Percentiles rank a stretch among this genome's conserved stretches.
phyloP scores from a whole-genome alignment of 2,888 invertebrate genomes.

The Panopea generosa region DNA sequence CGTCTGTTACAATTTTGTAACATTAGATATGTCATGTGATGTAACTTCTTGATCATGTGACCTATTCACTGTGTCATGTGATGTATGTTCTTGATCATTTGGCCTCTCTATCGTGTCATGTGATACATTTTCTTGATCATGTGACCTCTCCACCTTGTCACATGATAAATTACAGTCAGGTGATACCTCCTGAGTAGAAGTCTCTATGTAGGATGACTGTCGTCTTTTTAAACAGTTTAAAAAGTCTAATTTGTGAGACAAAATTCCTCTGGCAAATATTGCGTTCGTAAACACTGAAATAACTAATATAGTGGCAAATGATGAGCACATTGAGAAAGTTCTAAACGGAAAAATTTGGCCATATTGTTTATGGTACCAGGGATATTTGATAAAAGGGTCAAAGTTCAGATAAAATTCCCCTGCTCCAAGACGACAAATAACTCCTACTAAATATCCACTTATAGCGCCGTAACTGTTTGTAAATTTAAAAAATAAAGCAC shows the following conservation, averaged over 20 bases:
- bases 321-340: conserved; percentile 96
- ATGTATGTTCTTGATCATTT: no score
- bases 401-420: conserved; percentile 94
- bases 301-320: conserved; percentile 83
- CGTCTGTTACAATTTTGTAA: no score
- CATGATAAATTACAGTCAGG: no score
- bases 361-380: conserved; percentile 88
- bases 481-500: conserved; percentile 69
- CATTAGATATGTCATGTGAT: no score
- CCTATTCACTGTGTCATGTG: no score
- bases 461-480: conserved; percentile 78
- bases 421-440: conserved; percentile 92
- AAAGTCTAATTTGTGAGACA: conserved; percentile 24
- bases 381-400: conserved; percentile 93
- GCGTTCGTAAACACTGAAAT: conserved; percentile 62
- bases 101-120: no score
- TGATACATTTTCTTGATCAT: no score
- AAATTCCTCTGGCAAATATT: conserved; percentile 28
- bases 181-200: neutral
- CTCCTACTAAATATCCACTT: conserved; percentile 89
- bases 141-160: no score
- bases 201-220: neutral
- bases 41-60: no score
- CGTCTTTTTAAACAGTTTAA: neutral
- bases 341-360: conserved; percentile 97